Conservation (phyloP, 2,113 vertebrate species). For the Climacteris rufus region DNA sequence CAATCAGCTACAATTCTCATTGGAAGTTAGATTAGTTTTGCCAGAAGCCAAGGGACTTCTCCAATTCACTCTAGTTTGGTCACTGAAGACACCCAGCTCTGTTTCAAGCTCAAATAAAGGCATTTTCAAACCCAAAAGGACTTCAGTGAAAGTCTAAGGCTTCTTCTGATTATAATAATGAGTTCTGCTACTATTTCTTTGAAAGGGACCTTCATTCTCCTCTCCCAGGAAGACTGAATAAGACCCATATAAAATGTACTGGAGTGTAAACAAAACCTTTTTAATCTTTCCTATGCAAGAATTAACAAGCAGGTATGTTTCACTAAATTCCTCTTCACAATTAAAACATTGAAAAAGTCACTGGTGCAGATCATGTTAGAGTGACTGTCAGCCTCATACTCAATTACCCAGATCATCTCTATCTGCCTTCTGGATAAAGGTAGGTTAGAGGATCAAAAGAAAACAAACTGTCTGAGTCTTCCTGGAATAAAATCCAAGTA, state of each 20-base stretch:
- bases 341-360: background rate
- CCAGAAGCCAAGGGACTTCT: background rate
- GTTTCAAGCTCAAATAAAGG: background rate
- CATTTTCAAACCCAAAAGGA: background rate
- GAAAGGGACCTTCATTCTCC: background rate
- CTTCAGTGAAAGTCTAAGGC: background rate
- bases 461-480: background rate
- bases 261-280: background rate
- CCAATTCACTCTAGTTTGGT: background rate
- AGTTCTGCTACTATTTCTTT: background rate
- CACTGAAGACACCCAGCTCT: background rate
- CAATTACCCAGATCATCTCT: background rate
- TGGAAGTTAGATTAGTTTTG: background rate
- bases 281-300: background rate
- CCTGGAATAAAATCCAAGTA: background rate
- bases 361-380: background rate
- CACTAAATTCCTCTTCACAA: background rate
- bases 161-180: background rate
- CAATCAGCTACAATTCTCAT: background rate
- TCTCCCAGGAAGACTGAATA: background rate
- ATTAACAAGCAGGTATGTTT: background rate
- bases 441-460: background rate
- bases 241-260: background rate
- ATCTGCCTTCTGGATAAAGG: background rate
- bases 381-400: background rate